Evolutionary conservation across 2,113 vertebrate genomes (phyloP).

Genomic region (Ramphastos sulfuratus): DNA sequence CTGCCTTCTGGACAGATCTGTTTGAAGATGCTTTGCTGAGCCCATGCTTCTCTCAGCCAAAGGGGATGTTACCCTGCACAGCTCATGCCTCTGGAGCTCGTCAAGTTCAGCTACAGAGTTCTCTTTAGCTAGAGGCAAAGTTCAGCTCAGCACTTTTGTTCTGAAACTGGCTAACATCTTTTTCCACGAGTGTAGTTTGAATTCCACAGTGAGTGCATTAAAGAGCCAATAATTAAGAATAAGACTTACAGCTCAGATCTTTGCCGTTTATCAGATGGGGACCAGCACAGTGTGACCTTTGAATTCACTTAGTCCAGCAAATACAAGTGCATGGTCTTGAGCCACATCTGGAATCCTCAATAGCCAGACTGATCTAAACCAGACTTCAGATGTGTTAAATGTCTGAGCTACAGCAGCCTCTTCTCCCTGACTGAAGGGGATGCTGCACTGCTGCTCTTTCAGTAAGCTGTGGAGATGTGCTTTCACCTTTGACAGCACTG

Average conservation of each 20-base stretch:
- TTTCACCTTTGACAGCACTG: neutral
- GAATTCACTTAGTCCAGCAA: neutral
- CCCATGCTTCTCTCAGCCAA: neutral
- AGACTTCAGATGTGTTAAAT: neutral
- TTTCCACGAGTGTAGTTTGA: neutral
- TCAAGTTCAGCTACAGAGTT: neutral
- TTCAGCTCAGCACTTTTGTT: neutral
- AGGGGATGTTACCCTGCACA: neutral
- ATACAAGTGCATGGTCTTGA: neutral
- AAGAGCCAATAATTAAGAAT: neutral
- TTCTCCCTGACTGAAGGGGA: neutral
- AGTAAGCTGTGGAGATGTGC: constrained; percentile 12
- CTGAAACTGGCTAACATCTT: neutral
- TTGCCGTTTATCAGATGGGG: neutral
- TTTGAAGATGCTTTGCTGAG: neutral
- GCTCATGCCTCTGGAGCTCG: neutral
- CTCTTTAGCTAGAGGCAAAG: neutral
- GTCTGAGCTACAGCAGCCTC: neutral
- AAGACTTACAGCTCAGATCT: neutral
- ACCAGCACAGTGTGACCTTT: neutral
- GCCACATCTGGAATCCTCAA: neutral
- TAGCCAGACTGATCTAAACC: neutral
- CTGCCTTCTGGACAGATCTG: neutral
- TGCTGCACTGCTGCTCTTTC: constrained; percentile 11
- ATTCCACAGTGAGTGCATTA: neutral